Evolutionary conservation across 2,888 invertebrate species (phyloP), one percentile per base, ranked within the genome.

Genomic region (Melolontha melolontha): DNA sequence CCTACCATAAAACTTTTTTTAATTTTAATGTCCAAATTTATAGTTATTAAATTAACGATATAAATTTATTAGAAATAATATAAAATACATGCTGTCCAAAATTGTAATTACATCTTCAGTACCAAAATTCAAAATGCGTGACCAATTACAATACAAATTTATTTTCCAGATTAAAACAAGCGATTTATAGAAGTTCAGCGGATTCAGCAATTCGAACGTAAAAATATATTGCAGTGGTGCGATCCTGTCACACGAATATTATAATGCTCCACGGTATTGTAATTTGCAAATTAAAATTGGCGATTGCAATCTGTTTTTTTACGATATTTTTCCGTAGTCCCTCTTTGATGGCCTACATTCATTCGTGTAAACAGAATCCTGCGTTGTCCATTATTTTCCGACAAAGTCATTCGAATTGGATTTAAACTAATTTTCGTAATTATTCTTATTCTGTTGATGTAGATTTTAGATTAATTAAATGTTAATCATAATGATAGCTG

Each of bases 231-330:
- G 41, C 55, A 22, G 41, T 22, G 22, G 17, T 17, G 29, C 59
- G 44, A 34, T 6, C 10, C 54, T 47, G 54, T 54, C 54, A 34
- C 54, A 29, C 59, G 29, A 59, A 59, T 59, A 59, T 59, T 59
- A 59, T 59, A 59, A 59, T 59, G 59, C 59, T 59, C 59, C 44
- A 59, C 59, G 59, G 59, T 44, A 59, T 59, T 59, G 59, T 59
- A 59, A 59, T 59, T 59, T 59, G 44, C 59, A 59, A 59, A 59
- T 59, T 59, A 59, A 59, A 59, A 59, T 59, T 42, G 59, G 14
- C 44, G 59, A 12, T 44, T 44, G 44, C 59, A 59, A 59, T 59
- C 59, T n/a, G 59, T 34, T 59, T 59, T n/a, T 59, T 59, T 44
- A 59, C 59, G 59, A 59, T 29, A 44, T 7, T 22, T 16, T 41